Conservation (phyloP, 2,113 vertebrate species). For the Onychorhynchus coronatus region DNA sequence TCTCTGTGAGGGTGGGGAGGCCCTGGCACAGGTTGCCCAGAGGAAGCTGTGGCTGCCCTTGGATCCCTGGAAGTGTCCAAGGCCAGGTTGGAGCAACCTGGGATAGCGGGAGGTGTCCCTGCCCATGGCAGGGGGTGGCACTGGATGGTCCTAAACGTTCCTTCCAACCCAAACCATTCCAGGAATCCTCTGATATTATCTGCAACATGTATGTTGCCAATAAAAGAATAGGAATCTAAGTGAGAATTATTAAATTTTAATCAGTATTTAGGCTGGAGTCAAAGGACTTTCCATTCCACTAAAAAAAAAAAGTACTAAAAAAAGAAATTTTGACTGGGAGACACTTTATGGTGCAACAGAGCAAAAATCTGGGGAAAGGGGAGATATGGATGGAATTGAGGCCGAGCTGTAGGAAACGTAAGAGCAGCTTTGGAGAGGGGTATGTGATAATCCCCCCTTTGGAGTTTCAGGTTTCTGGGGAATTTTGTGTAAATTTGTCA, state of each 20-base stretch:
- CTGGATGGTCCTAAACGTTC: neutral
- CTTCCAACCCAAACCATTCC: neutral
- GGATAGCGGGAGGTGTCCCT: neutral
- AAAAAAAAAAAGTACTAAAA: neutral
- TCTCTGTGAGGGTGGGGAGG: rapidly evolving
- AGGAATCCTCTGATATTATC: neutral
- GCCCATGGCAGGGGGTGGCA: neutral
- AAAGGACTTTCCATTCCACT: neutral
- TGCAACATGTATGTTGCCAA: neutral
- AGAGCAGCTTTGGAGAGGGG: neutral
- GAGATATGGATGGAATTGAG: neutral
- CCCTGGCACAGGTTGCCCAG: neutral
- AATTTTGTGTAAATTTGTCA: neutral
- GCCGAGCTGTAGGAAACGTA: neutral
- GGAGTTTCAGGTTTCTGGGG: neutral
- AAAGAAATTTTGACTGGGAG: neutral
- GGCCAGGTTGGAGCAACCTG: neutral
- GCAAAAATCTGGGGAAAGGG: neutral
- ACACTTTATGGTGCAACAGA: neutral
- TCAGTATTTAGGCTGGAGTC: neutral
- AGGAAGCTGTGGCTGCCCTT: neutral
- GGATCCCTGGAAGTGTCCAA: neutral
- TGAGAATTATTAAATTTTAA: neutral
- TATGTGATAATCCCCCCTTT: neutral
- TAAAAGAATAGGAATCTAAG: neutral